Evolutionary conservation across 2,888 invertebrate genomes (phyloP).

Genomic region (Alentia gelatinosa): DNA sequence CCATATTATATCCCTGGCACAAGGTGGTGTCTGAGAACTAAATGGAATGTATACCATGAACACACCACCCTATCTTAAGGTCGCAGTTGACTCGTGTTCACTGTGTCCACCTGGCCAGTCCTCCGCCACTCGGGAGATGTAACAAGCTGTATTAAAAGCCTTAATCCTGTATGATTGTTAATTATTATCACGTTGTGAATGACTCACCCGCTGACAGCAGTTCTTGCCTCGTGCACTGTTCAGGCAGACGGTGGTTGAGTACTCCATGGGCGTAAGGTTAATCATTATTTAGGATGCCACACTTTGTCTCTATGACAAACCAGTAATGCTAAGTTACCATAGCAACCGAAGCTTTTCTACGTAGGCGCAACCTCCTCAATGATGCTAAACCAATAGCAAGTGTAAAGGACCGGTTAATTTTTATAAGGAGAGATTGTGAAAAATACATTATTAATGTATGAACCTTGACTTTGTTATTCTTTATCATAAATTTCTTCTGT

Average conservation of each 20-base stretch:
- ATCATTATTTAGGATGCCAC: not conserved
- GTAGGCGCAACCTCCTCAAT: constrained; percentile 21
- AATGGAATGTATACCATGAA: not conserved
- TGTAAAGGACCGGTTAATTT: constrained; percentile 52
- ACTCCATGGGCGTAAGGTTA: not conserved
- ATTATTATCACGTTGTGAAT: not conserved
- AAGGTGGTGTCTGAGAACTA: too few relatives aligned
- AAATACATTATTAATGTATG: constrained; percentile 50
- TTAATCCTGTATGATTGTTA: too few relatives aligned
- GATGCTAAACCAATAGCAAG: constrained; percentile 27
- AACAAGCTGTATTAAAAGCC: not conserved
- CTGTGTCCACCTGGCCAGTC: not conserved
- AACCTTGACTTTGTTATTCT: constrained; percentile 1
- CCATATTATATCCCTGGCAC: too few relatives aligned
- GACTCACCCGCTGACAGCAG: not conserved
- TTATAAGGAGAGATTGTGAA: constrained; percentile 53
- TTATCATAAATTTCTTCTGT: not conserved
- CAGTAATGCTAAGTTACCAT: constrained; percentile 24
- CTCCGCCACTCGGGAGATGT: not conserved
- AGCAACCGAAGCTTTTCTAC: constrained; percentile 43
- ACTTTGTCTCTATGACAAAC: constrained; percentile 7
- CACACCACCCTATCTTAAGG: not conserved
- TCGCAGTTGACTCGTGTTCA: not conserved
- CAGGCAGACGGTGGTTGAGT: not conserved
- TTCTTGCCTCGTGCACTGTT: not conserved